A percentile compares a stretch with the other conserved stretches of the same genome.
These are phyloP conservation scores for Spialia ferax DNA, from an alignment of 2,888 invertebrate species.

Conservation along the genomic window DNA sequence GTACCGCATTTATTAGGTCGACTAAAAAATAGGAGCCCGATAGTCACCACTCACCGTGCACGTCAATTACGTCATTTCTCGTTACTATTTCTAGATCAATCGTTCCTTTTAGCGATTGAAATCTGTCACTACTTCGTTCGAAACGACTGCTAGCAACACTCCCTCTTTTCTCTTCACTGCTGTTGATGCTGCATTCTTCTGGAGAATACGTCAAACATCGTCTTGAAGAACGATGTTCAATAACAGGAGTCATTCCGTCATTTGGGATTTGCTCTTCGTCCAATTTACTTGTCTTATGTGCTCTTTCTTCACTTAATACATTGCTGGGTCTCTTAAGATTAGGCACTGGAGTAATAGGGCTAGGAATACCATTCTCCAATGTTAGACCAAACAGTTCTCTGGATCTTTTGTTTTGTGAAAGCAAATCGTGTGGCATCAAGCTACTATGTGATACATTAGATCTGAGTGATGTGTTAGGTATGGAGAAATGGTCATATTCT, in stretches of 20 bases:
- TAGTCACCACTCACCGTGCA: slow-evolving; percentile 90
- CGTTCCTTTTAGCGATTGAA: slow-evolving; percentile 81
- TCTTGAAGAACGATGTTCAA: slow-evolving; percentile 81
- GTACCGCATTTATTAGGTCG: slow-evolving; percentile 1
- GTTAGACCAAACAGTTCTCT: slow-evolving; percentile 78
- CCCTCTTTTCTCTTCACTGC: slow-evolving; percentile 83
- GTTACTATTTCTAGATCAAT: slow-evolving; percentile 88
- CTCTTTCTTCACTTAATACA: slow-evolving; percentile 75
- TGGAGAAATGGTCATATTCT: slow-evolving; percentile 28
- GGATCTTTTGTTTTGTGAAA: slow-evolving; percentile 62
- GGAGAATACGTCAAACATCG: slow-evolving; percentile 88
- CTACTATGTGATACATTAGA: slow-evolving; percentile 79
- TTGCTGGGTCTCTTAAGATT: slow-evolving; percentile 75
- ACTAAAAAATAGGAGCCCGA: slow-evolving; percentile 58
- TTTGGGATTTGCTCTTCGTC: slow-evolving; percentile 75
- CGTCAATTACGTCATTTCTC: slow-evolving; percentile 87
- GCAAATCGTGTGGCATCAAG: slow-evolving; percentile 63
- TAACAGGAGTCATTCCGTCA: slow-evolving; percentile 75
- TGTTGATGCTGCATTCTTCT: slow-evolving; percentile 79
- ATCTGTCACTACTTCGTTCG: slow-evolving; percentile 70
- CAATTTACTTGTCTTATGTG: slow-evolving; percentile 82
- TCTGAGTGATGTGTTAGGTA: slow-evolving; percentile 57
- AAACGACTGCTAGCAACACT: slow-evolving; percentile 81
- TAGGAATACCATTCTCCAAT: slow-evolving; percentile 81
- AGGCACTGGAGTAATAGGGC: slow-evolving; percentile 80